phyloP scores from a whole-genome alignment of 35 echinoderm and acorn worm species.

The Patiria miniata region DNA sequence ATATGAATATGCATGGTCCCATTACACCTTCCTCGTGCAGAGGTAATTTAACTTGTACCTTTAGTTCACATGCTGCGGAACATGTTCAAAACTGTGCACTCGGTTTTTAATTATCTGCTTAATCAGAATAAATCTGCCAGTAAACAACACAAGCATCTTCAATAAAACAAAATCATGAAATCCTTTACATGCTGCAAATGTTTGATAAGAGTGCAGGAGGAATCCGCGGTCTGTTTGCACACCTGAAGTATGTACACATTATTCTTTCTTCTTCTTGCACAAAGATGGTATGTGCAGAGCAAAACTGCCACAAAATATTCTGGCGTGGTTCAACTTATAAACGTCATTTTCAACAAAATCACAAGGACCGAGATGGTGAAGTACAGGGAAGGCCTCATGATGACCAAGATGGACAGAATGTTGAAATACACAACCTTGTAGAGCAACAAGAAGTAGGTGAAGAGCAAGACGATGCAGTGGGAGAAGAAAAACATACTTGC shows the following conservation, averaged over 20 bases:
- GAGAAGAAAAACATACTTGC: conserved; percentile 19
- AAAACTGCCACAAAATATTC: conserved; percentile 38
- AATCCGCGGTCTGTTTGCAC: too few species aligned
- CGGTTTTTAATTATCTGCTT: too few species aligned
- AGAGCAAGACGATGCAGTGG: conserved; percentile 15
- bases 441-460: conserved; percentile 13
- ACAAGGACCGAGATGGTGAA: conserved; percentile 15
- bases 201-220: neutral
- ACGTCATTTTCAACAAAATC: conserved; percentile 41
- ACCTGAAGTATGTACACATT: conserved; percentile 23
- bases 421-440: neutral
- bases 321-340: conserved; percentile 42
- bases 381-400: neutral
- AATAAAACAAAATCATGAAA: conserved; percentile 12
- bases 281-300: conserved; percentile 32
- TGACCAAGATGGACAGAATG: neutral
- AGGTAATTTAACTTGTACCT: too few species aligned
- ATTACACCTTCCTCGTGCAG: too few species aligned
- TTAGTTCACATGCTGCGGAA: too few species aligned
- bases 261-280: conserved; percentile 30
- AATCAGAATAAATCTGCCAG: too few species aligned
- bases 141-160: too few species aligned
- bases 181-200: conserved; percentile 36
- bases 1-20: too few species aligned
- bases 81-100: too few species aligned